Evolutionary conservation across 2,888 invertebrate genomes (phyloP).

Genomic region (Dolichomitus sp.): DNA sequence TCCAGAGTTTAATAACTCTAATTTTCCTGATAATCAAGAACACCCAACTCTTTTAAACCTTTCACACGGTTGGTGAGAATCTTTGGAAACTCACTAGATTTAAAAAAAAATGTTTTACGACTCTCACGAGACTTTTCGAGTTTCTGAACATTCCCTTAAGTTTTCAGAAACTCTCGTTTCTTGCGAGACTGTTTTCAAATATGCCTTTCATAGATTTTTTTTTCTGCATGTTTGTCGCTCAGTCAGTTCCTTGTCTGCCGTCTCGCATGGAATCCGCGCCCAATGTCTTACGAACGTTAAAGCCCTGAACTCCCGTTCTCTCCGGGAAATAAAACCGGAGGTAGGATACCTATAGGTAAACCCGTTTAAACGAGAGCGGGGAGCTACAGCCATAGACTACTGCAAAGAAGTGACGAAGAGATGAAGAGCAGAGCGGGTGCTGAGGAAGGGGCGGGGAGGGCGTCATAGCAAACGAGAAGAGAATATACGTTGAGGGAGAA

Average conservation of each 20-base stretch:
- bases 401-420: constrained; percentile 17
- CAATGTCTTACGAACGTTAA: constrained; percentile 3
- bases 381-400: constrained; percentile 19
- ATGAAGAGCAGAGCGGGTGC: constrained; percentile 13
- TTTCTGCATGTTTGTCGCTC: not conserved
- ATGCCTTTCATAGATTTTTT: not conserved
- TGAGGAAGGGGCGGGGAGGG: not conserved
- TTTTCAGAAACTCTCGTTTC: not conserved
- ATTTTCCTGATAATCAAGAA: too few species aligned
- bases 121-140: too few species aligned
- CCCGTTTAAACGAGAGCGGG: constrained; percentile 22
- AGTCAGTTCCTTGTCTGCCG: not conserved
- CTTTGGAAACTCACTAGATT: too few species aligned
- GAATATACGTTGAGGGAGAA: constrained; percentile 47
- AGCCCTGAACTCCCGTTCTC: not conserved
- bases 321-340: constrained; percentile 53
- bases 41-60: too few species aligned
- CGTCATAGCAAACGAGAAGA: constrained; percentile 54
- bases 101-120: too few species aligned
- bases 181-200: not conserved
- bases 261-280: not conserved
- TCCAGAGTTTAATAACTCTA: too few species aligned
- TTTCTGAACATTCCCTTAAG: too few species aligned
- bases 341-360: not conserved
- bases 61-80: too few species aligned